Evolutionary conservation across 1,140 invertebrate species (phyloP), one percentile per base, ranked within the genome.

Genomic region (Aphaenogaster floridana): DNA sequence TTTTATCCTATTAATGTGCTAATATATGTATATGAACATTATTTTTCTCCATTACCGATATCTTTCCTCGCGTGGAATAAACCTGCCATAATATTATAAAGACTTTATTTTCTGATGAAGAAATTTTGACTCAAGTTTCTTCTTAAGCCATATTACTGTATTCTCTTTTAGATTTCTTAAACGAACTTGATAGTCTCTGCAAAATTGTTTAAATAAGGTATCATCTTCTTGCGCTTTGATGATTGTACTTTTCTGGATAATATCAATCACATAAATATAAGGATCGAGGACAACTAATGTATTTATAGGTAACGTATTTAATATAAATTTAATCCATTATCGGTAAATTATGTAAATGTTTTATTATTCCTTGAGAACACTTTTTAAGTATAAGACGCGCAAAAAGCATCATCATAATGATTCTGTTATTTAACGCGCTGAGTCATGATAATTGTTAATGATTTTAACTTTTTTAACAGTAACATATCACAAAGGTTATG

Each of bases 271-370:
- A n/a, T 52, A 17, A 50, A 52, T 17, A 72, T 7, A 3, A 50
- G 7, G 52, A n/a, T 21, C 15, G 17, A 28, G 28, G 28, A n/a
- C 28, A 71, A 15, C 5, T 28, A 28, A 28, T 28, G 28, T 28
- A 28, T 28, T 28, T 28, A 28, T 0, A 42, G 2, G 42, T 8
- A 3, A 34, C 5, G 4, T 36, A 52, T 52, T 34, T 36, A 17
- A 36, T 36, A 4, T 36, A 52, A 71, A 72, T 54, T 72, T 72
- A 54, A 54, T 74, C 34, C 1, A 54, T 74, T 74, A 74, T 34
- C 6, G 9, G 1, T 71, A 74, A 39, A 74, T 21, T 54, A 21
- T 74, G 13, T 34, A 57, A 54, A n/a, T 39, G 17, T 74, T 54
- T 4, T 1, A 72, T 54, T 21, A 72, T 57, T 74, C 11, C 5